Evolutionary conservation across 2,888 invertebrate genomes (phyloP).

Genomic region (Strigamia transsilvanica): DNA sequence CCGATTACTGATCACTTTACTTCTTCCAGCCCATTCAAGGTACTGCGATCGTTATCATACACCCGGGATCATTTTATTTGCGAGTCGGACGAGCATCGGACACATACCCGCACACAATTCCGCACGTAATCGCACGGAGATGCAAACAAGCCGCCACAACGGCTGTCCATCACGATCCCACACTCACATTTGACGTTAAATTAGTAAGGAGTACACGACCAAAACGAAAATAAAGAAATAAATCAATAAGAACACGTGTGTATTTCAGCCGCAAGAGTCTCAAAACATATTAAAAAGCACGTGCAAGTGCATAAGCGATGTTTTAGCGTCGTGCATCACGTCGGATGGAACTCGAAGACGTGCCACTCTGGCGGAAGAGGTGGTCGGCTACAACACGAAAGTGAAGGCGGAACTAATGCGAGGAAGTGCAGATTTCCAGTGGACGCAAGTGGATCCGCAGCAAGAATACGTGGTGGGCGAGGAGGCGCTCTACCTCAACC

Average conservation of each 20-base stretch:
- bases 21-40: slow-evolving; percentile 56
- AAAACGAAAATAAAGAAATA: not conserved
- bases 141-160: slow-evolving; percentile 56
- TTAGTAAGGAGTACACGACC: not conserved
- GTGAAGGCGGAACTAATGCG: slow-evolving; percentile 75
- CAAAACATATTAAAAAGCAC: slow-evolving; percentile 51
- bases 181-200: slow-evolving; percentile 53
- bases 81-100: slow-evolving; percentile 92
- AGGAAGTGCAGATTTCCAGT: slow-evolving; percentile 61
- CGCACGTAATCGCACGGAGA: slow-evolving; percentile 85
- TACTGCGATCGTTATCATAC: slow-evolving; percentile 82
- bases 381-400: slow-evolving; percentile 81
- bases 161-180: slow-evolving; percentile 58
- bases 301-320: slow-evolving; percentile 55
- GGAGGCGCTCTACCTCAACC: slow-evolving; percentile 76
- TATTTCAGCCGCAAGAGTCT: slow-evolving; percentile 52
- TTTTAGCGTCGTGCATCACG: slow-evolving; percentile 73
- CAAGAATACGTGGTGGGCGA: slow-evolving; percentile 75
- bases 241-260: not conserved
- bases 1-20: not conserved
- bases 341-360: slow-evolving; percentile 78
- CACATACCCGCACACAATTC: slow-evolving; percentile 80
- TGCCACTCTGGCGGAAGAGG: slow-evolving; percentile 80
- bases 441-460: slow-evolving; percentile 62
- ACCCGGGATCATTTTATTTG: slow-evolving; percentile 89